These are phyloP conservation scores for Cephus nigrinus DNA, from an alignment of 2,888 invertebrate species.

Conservation along the genomic window DNA sequence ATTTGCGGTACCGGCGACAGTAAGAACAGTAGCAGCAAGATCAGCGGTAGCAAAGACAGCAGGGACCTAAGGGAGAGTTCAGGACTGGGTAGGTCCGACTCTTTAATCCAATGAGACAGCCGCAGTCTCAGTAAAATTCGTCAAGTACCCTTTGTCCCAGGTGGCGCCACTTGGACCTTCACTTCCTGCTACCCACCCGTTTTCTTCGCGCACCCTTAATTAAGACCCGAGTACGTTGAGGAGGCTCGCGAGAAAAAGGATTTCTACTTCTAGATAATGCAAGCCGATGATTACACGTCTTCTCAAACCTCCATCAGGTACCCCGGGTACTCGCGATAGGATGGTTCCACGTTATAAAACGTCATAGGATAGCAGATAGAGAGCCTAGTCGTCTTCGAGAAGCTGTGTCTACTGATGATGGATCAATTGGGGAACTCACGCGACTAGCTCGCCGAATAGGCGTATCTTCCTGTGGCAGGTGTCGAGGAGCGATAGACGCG, in stretches of 20 bases:
- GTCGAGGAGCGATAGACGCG: constrained; percentile 76
- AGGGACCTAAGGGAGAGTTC: neutral
- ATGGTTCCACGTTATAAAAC: neutral
- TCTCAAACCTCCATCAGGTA: neutral
- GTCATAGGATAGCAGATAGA: neutral
- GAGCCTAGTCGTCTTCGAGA: neutral
- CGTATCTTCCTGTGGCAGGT: constrained; percentile 80
- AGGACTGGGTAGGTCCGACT: neutral
- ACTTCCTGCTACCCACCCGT: neutral
- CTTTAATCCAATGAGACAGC: neutral
- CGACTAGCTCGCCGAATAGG: constrained; percentile 78
- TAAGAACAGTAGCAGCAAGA: neutral
- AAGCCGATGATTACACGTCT: neutral
- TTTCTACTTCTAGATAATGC: neutral
- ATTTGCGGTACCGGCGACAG: neutral
- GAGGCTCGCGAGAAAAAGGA: neutral
- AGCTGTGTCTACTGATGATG: neutral
- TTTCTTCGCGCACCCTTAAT: neutral
- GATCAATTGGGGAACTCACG: constrained; percentile 70
- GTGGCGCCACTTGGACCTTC: neutral
- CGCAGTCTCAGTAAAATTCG: neutral
- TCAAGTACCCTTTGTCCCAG: neutral
- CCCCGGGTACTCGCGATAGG: neutral
- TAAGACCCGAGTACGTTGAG: neutral
- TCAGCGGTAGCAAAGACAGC: neutral